Base-by-base conservation (phyloP, 2,888 invertebrate genomes). In the Rhodophaea formosa region DNA sequence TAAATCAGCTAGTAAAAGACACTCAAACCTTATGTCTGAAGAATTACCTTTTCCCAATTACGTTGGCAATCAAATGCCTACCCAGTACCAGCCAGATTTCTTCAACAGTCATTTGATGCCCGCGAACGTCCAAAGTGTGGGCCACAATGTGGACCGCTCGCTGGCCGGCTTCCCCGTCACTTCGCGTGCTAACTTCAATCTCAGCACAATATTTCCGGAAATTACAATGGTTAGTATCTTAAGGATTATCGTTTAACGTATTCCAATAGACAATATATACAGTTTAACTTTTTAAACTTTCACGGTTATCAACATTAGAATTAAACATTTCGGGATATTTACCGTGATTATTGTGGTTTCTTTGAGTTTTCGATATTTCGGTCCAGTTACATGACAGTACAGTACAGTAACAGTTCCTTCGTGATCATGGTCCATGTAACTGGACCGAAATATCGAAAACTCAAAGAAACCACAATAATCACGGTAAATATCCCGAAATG, bases 171-270 rank as follows among this genome's bases (percentile, higher is more conserved):
- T 89, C 59, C 88, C 91, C 7, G 81, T 77, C 32, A 84, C 89
- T 3, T 90, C 90, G 1, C 83, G 90, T 1, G 95, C 96, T 0
- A 96, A 96, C 79, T 96, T 96, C 75, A 96, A 96, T 83, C 88
- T 96, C 45, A 96, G 96, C 72, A 95, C 96, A 0, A 95, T 96
- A 71, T 96, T 96, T 80, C 96, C 96, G 1, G 96, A 96, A 90
- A 96, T 96, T 68, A 96, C 96, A 56, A 92, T 91, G 91, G 92
- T 92, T 69, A 86, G 86, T 75, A 52, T n/a, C 10, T 12, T 12
- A 1, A 39, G 10, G 10, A 39, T 10, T n/a, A 6, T 23, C 23
- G 23, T 23, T 23, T 23, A 5, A 23, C 23, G 23, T 23, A 23
- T 23, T 23, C 5, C n/a, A n/a, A n/a, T n/a, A n/a, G n/a, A n/a